phyloP scores from a whole-genome alignment of 1,140 invertebrate genomes.

The Frieseomelitta varia region DNA sequence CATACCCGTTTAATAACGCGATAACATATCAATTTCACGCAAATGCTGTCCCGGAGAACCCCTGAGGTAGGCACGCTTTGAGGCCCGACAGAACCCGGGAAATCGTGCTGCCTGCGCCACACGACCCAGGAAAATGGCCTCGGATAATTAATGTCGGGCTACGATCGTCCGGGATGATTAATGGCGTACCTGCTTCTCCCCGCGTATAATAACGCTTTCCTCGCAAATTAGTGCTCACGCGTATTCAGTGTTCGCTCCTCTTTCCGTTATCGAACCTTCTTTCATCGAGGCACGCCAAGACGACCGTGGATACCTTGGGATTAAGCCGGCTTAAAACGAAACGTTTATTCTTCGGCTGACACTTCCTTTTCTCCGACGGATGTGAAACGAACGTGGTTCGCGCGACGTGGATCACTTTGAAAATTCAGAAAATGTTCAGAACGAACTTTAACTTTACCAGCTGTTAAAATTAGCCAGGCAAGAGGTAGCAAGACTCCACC shows the following conservation, averaged over 20 bases:
- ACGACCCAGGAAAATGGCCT: constrained; percentile 73
- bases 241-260: constrained; percentile 57
- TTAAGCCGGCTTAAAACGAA: constrained; percentile 15
- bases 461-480: background rate
- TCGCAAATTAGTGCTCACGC: constrained; percentile 73
- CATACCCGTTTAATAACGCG: constrained; percentile 74
- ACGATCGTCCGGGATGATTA: constrained; percentile 73
- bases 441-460: background rate
- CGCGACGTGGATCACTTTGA: background rate
- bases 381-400: background rate
- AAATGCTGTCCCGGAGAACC: constrained; percentile 67
- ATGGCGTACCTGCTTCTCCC: constrained; percentile 63
- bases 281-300: constrained; percentile 42
- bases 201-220: constrained; percentile 73
- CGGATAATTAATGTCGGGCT: constrained; percentile 78
- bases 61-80: constrained; percentile 63
- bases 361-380: background rate
- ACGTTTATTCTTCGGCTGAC: constrained; percentile 18
- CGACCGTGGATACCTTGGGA: constrained; percentile 8
- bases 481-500: background rate
- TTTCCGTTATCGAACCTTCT: constrained; percentile 60
- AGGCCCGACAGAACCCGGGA: constrained; percentile 59
- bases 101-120: constrained; percentile 62
- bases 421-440: background rate
- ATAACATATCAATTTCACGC: constrained; percentile 78